A percentile compares a stretch with the other conserved stretches of the same genome.
Evolutionary conservation across 2,797 vertebrate species (phyloP).

Genomic region (Phataginus tetradactyla): DNA sequence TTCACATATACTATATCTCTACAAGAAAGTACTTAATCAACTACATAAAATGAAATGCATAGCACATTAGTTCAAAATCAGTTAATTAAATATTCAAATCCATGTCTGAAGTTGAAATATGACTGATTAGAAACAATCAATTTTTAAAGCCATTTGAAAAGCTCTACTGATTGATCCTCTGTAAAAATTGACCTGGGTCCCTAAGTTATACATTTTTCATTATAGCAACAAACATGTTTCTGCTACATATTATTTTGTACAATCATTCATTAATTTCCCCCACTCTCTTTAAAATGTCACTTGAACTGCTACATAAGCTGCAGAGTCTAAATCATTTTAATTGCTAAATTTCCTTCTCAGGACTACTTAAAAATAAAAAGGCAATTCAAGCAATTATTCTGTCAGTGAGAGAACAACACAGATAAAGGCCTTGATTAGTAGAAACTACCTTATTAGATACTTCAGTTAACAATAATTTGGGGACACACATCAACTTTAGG

Average conservation of each 20-base stretch:
- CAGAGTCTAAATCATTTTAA: constrained; percentile 78
- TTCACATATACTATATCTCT: constrained; percentile 49
- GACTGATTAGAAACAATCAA: constrained; percentile 60
- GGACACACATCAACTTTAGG: constrained; percentile 50
- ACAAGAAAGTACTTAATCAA: constrained; percentile 53
- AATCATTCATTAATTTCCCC: constrained; percentile 73
- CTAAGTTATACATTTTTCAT: constrained; percentile 64
- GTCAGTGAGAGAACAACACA: constrained; percentile 75
- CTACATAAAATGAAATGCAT: constrained; percentile 59
- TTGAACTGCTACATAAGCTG: constrained; percentile 62
- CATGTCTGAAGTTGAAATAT: constrained; percentile 56
- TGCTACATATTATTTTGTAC: constrained; percentile 57
- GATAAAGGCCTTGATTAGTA: constrained; percentile 74
- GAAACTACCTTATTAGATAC: constrained; percentile 51
- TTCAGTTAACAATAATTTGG: constrained; percentile 66
- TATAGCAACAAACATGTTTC: constrained; percentile 70
- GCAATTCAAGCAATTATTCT: constrained; percentile 80
- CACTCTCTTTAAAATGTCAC: constrained; percentile 74
- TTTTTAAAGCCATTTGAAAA: constrained; percentile 69
- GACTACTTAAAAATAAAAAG: constrained; percentile 79
- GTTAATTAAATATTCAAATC: constrained; percentile 73
- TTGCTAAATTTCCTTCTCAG: constrained; percentile 79
- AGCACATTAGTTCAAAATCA: constrained; percentile 64
- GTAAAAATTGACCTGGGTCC: constrained; percentile 60
- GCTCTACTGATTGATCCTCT: constrained; percentile 41